Evolutionary conservation across 2,113 vertebrate genomes (phyloP).

Genomic region (Carettochelys insculpta): DNA sequence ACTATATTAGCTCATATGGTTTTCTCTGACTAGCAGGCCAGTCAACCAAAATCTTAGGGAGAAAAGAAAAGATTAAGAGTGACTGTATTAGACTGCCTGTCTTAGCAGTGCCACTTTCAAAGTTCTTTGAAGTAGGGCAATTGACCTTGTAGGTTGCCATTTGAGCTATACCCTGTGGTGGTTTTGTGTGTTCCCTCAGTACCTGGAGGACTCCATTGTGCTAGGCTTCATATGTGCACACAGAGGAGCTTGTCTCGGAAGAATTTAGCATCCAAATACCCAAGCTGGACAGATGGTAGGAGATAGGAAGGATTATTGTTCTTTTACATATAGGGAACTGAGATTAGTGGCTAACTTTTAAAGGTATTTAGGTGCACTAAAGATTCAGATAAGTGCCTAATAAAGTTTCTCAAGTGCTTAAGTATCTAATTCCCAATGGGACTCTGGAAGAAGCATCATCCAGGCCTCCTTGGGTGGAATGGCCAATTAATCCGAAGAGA

Average conservation of each 20-base stretch:
- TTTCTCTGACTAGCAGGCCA: not conserved
- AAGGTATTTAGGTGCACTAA: not conserved
- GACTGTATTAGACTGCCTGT: not conserved
- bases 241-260: not conserved
- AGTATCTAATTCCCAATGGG: not conserved
- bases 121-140: not conserved
- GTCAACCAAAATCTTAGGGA: accelerated
- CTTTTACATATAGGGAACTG: not conserved
- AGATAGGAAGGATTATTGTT: not conserved
- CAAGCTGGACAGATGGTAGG: not conserved
- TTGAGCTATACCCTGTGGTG: not conserved
- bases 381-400: not conserved
- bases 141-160: not conserved
- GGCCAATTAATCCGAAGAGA: not conserved
- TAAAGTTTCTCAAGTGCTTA: not conserved
- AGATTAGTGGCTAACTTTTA: not conserved
- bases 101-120: not conserved
- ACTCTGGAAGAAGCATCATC: not conserved
- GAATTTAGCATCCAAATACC: not conserved
- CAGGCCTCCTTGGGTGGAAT: not conserved
- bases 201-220: not conserved
- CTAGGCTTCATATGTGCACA: not conserved
- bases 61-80: accelerated
- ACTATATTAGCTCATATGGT: not conserved
- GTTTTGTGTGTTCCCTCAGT: not conserved